A percentile compares a stretch with the other conserved stretches of the same genome.
Conservation (phyloP, 2,888 invertebrate genomes). For the Noctua pronuba region DNA sequence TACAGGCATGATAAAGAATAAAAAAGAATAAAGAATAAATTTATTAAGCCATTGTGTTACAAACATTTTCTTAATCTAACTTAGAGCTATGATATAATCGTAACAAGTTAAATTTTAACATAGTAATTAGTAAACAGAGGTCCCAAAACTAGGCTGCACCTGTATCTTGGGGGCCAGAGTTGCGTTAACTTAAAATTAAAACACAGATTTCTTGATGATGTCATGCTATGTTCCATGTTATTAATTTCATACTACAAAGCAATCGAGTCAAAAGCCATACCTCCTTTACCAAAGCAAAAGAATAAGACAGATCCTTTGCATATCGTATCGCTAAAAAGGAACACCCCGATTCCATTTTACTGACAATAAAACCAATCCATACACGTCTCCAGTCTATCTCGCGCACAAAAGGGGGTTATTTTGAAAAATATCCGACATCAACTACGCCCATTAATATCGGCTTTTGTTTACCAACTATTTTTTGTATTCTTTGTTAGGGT, state of each 20-base stretch:
- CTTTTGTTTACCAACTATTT: constrained; percentile 76
- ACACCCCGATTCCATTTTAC: constrained; percentile 40
- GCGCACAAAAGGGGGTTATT: constrained; percentile 59
- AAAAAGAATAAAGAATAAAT: too few species aligned
- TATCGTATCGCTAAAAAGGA: constrained; percentile 25
- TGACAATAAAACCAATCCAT: constrained; percentile 57
- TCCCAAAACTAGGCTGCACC: too few species aligned
- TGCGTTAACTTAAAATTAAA: too few species aligned
- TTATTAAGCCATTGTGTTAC: too few species aligned
- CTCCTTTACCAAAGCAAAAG: not conserved
- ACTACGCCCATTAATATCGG: constrained; percentile 74
- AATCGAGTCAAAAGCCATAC: not conserved
- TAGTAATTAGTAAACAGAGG: too few species aligned
- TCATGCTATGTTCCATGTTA: not conserved
- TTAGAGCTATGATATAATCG: too few species aligned
- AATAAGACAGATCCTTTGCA: constrained; percentile 31
- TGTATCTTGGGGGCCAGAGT: too few species aligned
- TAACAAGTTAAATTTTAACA: too few species aligned
- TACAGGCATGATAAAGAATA: too few species aligned
- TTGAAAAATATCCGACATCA: constrained; percentile 63
- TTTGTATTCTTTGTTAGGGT: constrained; percentile 45
- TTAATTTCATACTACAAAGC: not conserved
- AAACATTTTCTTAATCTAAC: too few species aligned
- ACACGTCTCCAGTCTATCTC: constrained; percentile 51
- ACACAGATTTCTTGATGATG: too few species aligned